Percentiles rank a stretch among this genome's conserved stretches.
phyloP scores from a whole-genome alignment of 2,797 vertebrate genomes.

The Miichthys miiuy region DNA sequence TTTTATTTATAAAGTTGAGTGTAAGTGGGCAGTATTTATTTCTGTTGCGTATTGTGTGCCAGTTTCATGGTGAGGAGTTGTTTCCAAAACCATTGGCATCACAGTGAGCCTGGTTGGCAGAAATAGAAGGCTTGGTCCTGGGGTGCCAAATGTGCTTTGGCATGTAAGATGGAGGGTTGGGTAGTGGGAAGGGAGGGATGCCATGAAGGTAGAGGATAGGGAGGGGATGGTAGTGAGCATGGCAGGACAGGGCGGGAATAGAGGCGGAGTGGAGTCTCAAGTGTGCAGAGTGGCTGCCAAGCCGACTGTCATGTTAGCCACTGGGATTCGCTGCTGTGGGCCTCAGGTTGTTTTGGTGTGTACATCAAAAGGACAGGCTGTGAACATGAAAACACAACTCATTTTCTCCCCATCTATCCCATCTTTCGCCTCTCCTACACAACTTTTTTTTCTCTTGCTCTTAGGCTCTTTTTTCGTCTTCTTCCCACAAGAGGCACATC shows the following conservation, averaged over 20 bases:
- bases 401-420: constrained; percentile 61
- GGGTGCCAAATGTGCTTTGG: constrained; percentile 80
- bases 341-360: constrained; percentile 80
- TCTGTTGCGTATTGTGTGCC: constrained; percentile 64
- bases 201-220: constrained; percentile 67
- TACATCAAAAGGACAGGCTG: constrained; percentile 83
- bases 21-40: constrained; percentile 67
- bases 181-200: constrained; percentile 57
- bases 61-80: constrained; percentile 61
- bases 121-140: constrained; percentile 66
- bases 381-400: constrained; percentile 81
- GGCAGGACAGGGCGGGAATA: constrained; percentile 77
- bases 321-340: constrained; percentile 80
- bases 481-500: constrained; percentile 72
- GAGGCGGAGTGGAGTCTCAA: constrained; percentile 74
- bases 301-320: constrained; percentile 79
- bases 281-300: constrained; percentile 73
- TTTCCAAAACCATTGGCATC: constrained; percentile 80
- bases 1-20: constrained; percentile 76
- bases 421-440: constrained; percentile 63
- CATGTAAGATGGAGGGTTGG: constrained; percentile 70
- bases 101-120: constrained; percentile 72
- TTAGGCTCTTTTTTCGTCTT: constrained; percentile 64
- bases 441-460: constrained; percentile 62
- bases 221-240: constrained; percentile 55